A percentile compares a stretch with the other conserved stretches of the same genome.
These are phyloP conservation scores for Formica exsecta DNA, from an alignment of 1,140 invertebrate genomes.

Conservation along the genomic window DNA sequence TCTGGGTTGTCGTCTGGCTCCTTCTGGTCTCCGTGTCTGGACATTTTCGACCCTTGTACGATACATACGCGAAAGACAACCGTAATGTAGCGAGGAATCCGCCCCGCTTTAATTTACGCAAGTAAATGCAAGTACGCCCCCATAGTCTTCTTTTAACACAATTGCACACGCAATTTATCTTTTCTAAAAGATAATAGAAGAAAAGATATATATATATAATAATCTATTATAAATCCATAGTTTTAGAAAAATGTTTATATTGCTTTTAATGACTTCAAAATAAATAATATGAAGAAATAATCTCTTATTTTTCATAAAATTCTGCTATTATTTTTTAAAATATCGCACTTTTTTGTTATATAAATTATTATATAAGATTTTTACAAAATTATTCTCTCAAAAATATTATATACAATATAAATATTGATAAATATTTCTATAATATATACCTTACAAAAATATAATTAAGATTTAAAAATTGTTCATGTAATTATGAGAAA, in stretches of 20 bases:
- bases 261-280: background rate
- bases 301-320: too few species aligned
- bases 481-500: background rate
- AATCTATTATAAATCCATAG: background rate
- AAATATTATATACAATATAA: background rate
- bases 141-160: background rate
- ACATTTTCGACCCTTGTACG: constrained; percentile 34
- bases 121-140: constrained; percentile 10
- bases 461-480: background rate
- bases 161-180: background rate
- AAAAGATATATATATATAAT: background rate
- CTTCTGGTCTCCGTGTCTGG: constrained; percentile 61
- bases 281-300: background rate
- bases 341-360: background rate
- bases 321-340: background rate
- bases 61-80: constrained; percentile 60
- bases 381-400: background rate
- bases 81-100: constrained; percentile 66
- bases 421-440: background rate
- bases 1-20: constrained; percentile 80
- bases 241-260: background rate
- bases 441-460: too few species aligned
- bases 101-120: constrained; percentile 56
- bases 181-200: background rate
- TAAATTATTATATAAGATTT: background rate